These are phyloP conservation scores for Oryzias javanicus DNA, from an alignment of 2,113 vertebrate genomes.

Conservation along the genomic window DNA sequence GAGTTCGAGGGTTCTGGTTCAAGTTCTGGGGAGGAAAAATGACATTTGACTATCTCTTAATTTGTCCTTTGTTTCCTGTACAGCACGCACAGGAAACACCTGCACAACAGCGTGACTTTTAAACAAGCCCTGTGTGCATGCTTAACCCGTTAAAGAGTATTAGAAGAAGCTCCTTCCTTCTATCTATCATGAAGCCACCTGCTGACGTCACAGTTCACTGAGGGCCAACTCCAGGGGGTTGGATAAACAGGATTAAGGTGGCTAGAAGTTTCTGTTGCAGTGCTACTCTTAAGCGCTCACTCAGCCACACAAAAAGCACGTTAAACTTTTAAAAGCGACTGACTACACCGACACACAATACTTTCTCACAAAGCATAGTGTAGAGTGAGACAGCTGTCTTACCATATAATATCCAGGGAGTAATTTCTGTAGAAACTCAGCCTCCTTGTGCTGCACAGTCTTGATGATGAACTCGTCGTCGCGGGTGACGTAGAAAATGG, in stretches of 20 bases:
- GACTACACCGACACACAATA: not conserved
- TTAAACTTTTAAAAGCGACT: not conserved
- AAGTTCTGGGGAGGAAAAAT: slow-evolving; percentile 80
- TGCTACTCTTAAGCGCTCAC: slow-evolving; percentile 5
- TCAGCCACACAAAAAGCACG: slow-evolving; percentile 18
- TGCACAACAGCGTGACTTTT: slow-evolving; percentile 39
- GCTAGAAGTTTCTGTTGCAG: slow-evolving; percentile 30
- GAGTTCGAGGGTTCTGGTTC: slow-evolving; percentile 95
- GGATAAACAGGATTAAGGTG: slow-evolving; percentile 53
- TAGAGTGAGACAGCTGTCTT: slow-evolving; percentile 25
- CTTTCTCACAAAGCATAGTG: not conserved
- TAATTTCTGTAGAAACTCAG: slow-evolving; percentile 96
- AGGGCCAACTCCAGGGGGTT: slow-evolving; percentile 13
- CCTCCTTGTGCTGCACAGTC: slow-evolving; percentile 96
- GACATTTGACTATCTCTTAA: not conserved
- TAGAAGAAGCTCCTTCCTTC: slow-evolving; percentile 19
- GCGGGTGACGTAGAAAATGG: slow-evolving; percentile 95
- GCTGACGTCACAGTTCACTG: slow-evolving; percentile 45
- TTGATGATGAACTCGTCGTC: slow-evolving; percentile 99
- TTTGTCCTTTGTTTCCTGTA: not conserved
- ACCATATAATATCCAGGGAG: slow-evolving; percentile 99
- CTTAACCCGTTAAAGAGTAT: slow-evolving; percentile 34
- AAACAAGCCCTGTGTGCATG: slow-evolving; percentile 14
- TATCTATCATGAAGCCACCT: slow-evolving; percentile 34
- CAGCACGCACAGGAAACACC: slow-evolving; percentile 28